These are phyloP conservation scores for Seriola rivoliana DNA, from an alignment of 2,113 vertebrate genomes.

Conservation along the genomic window DNA sequence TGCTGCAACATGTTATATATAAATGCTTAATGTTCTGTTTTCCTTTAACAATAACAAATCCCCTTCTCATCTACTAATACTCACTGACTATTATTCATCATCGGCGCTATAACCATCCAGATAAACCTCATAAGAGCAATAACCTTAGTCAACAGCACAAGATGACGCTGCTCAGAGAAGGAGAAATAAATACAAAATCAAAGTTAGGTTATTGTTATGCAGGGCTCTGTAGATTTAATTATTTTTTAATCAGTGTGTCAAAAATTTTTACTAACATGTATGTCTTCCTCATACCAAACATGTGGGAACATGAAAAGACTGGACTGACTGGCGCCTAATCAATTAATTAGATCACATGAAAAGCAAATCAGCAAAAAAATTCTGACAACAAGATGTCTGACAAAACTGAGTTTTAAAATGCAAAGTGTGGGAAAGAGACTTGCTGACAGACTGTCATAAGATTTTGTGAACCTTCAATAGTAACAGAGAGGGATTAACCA, in stretches of 20 bases:
- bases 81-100: conserved; percentile 3
- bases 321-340: neutral
- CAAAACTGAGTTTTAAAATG: conserved; percentile 5
- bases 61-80: neutral
- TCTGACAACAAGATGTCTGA: neutral
- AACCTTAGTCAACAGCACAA: neutral
- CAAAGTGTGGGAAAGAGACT: neutral
- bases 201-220: neutral
- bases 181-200: conserved; percentile 11
- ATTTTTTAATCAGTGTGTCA: neutral
- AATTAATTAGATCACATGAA: conserved; percentile 21
- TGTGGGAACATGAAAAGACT: neutral
- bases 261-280: neutral
- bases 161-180: neutral
- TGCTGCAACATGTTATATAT: conserved; percentile 16
- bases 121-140: neutral
- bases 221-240: neutral
- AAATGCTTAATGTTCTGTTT: neutral
- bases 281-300: neutral
- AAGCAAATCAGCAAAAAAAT: neutral
- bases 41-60: neutral
- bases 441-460: conserved; percentile 30
- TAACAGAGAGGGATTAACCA: neutral
- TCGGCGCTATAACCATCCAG: neutral
- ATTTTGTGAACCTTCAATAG: conserved; percentile 12